Conservation (phyloP, 2,113 vertebrate genomes). For the Pelusios castaneus region DNA sequence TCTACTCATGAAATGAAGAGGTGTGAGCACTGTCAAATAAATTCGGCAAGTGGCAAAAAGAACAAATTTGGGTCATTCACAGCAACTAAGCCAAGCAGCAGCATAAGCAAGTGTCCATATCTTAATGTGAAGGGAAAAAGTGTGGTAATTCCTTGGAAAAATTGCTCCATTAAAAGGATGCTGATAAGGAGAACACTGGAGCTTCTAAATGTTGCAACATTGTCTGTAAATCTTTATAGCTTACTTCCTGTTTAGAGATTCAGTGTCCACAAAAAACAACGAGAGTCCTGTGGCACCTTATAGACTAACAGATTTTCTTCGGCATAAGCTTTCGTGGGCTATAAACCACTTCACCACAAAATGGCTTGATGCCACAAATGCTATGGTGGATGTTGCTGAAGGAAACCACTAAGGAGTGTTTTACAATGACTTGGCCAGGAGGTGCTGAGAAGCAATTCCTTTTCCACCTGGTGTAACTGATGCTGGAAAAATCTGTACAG, state of each 20-base stretch:
- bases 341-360: too few relatives aligned
- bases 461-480: constrained; percentile 62
- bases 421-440: constrained; percentile 18
- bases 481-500: constrained; percentile 62
- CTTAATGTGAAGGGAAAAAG: not conserved
- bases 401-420: not conserved
- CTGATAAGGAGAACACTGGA: not conserved
- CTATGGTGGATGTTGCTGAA: not conserved
- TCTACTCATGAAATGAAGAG: constrained; percentile 50
- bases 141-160: not conserved
- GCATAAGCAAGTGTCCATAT: not conserved
- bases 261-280: not conserved
- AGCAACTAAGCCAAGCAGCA: not conserved
- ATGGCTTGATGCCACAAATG: not conserved
- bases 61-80: not conserved
- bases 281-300: too few relatives aligned
- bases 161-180: not conserved
- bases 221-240: accelerated
- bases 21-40: constrained; percentile 33
- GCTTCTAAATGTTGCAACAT: not conserved
- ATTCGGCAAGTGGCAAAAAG: not conserved
- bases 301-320: too few relatives aligned
- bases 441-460: constrained; percentile 36
- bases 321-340: too few relatives aligned
- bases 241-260: not conserved